These are phyloP conservation scores for Hippocampus comes DNA, from an alignment of 2,113 vertebrate species.

Conservation along the genomic window DNA sequence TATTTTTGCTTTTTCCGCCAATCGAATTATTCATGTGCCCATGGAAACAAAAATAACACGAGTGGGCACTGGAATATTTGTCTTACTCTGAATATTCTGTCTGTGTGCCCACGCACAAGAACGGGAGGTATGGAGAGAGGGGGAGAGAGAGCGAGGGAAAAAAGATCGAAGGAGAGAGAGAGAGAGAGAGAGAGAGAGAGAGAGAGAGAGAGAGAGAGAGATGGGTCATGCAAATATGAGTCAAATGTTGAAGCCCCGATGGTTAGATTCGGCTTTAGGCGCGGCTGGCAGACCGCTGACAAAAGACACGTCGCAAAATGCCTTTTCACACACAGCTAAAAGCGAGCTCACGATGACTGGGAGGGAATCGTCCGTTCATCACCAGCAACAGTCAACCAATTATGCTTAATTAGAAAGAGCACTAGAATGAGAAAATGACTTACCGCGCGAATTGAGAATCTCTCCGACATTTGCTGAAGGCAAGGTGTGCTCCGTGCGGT, in stretches of 20 bases:
- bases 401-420: background rate
- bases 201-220: background rate
- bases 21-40: background rate
- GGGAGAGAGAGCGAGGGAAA: too few relatives aligned
- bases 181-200: background rate
- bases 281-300: constrained; percentile 39
- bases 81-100: background rate
- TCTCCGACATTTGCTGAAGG: background rate
- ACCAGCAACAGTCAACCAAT: background rate
- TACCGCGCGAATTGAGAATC: constrained; percentile 39
- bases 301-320: constrained; percentile 6
- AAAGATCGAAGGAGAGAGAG: too few relatives aligned
- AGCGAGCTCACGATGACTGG: background rate
- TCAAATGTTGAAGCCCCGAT: constrained; percentile 60
- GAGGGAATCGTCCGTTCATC: background rate
- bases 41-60: background rate
- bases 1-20: background rate
- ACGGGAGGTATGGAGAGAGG: background rate
- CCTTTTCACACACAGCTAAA: background rate
- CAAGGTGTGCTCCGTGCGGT: background rate
- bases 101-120: background rate
- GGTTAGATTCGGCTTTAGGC: constrained; percentile 33
- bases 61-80: background rate
- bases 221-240: constrained; percentile 67
- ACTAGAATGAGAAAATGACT: constrained; percentile 24